phyloP scores from a whole-genome alignment of 2,888 invertebrate species.

The Philonicus albiceps region DNA sequence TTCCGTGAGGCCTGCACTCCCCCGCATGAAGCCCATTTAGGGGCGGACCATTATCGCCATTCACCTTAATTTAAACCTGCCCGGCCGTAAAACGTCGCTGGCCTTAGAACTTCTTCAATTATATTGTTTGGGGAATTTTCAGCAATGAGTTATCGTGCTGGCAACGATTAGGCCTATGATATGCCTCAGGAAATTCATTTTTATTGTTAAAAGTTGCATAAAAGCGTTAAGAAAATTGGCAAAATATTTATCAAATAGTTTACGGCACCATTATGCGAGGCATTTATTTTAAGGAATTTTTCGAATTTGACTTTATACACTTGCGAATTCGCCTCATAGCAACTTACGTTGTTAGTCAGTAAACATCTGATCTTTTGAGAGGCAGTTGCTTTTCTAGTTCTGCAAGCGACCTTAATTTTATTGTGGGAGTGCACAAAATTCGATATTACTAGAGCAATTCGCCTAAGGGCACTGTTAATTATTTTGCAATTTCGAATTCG shows the following conservation, averaged over 20 bases:
- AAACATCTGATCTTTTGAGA: background rate
- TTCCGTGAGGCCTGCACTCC: background rate
- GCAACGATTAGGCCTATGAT: slow-evolving; percentile 31
- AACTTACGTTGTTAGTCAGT: background rate
- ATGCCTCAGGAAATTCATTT: slow-evolving; percentile 16
- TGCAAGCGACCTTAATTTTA: background rate
- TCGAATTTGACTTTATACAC: background rate
- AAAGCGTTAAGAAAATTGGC: slow-evolving; percentile 45
- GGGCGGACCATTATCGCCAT: background rate
- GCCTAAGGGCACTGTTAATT: background rate
- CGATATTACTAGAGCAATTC: background rate
- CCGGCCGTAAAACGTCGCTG: background rate
- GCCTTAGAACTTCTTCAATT: background rate
- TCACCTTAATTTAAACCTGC: slow-evolving; percentile 8
- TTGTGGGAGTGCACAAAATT: background rate
- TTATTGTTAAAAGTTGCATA: slow-evolving; percentile 41
- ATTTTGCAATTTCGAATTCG: background rate
- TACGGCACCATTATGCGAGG: slow-evolving; percentile 21
- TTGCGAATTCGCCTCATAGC: background rate
- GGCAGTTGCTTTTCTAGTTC: background rate
- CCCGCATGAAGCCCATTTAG: background rate
- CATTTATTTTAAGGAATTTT: slow-evolving; percentile 35
- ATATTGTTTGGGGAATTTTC: background rate
- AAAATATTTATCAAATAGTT: background rate
- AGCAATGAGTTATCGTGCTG: slow-evolving; percentile 38